A percentile compares a stretch with the other conserved stretches of the same genome.
Conservation (phyloP, 2,888 invertebrate genomes). For the Amorpha juglandis region DNA sequence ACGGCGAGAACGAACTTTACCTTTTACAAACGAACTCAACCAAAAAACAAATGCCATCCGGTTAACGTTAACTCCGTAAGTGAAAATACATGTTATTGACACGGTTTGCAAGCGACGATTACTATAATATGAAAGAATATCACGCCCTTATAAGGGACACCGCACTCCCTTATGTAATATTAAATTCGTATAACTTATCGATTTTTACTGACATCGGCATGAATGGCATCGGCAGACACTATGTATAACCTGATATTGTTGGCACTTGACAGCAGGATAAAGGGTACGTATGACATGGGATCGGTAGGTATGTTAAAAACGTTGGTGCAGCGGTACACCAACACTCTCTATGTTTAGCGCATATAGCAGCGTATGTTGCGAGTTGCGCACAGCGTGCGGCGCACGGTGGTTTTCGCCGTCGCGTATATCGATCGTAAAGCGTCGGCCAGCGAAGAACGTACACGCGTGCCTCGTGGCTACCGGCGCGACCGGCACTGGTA, state of each 20-base stretch:
- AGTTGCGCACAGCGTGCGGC: conserved; percentile 46
- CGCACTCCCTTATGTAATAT: conserved; percentile 48
- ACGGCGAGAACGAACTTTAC: conserved; percentile 33
- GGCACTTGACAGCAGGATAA: conserved; percentile 41
- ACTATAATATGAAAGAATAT: neutral
- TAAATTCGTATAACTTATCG: conserved; percentile 39
- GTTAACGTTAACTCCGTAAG: conserved; percentile 11
- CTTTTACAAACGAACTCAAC: conserved; percentile 8
- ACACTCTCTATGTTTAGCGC: conserved; percentile 65
- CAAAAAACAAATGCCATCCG: conserved; percentile 25
- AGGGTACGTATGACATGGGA: conserved; percentile 51
- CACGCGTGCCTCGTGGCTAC: conserved; percentile 79
- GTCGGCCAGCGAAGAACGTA: conserved; percentile 47
- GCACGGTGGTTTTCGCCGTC: conserved; percentile 53
- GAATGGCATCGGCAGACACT: conserved; percentile 37
- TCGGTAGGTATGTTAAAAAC: conserved; percentile 49
- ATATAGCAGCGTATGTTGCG: conserved; percentile 55
- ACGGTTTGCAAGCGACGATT: neutral
- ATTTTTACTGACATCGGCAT: conserved; percentile 37
- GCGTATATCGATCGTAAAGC: conserved; percentile 50
- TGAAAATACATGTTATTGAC: conserved; percentile 25
- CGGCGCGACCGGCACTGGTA: conserved; percentile 79
- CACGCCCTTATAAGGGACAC: conserved; percentile 16
- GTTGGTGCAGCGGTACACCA: conserved; percentile 71
- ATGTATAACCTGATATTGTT: conserved; percentile 35